Conservation (phyloP, 2,113 vertebrate species). For the Chloebia gouldiae region DNA sequence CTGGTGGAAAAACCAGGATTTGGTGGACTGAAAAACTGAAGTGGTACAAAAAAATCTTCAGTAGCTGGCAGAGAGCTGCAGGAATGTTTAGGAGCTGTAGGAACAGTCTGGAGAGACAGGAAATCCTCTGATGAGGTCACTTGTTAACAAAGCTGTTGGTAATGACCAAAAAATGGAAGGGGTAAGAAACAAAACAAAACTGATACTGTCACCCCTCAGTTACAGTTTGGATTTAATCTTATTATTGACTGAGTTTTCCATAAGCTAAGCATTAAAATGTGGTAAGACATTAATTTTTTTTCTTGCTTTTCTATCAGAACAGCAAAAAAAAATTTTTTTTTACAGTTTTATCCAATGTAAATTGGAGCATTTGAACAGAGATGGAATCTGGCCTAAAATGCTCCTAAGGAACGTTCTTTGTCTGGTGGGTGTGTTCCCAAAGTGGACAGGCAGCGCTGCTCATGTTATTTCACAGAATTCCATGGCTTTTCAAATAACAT, state of each 20-base stretch:
- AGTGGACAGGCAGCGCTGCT: neutral
- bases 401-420: neutral
- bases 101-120: neutral
- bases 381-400: neutral
- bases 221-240: neutral
- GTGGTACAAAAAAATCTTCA: neutral
- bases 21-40: neutral
- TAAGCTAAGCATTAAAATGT: neutral
- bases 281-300: neutral
- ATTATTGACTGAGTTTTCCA: neutral
- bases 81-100: neutral
- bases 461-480: neutral
- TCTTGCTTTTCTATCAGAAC: neutral
- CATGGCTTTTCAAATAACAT: neutral
- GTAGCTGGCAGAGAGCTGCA: neutral
- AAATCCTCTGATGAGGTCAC: neutral
- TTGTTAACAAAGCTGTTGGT: neutral
- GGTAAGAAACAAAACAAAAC: neutral
- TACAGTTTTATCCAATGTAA: neutral
- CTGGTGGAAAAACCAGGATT: neutral
- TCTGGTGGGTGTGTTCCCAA: neutral
- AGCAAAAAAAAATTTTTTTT: neutral
- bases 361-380: neutral
- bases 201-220: neutral
- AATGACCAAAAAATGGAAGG: neutral